Percentiles rank a stretch among this genome's conserved stretches.
These are phyloP conservation scores for Polypterus bichir DNA, from an alignment of 2,113 vertebrate species.

Conservation along the genomic window DNA sequence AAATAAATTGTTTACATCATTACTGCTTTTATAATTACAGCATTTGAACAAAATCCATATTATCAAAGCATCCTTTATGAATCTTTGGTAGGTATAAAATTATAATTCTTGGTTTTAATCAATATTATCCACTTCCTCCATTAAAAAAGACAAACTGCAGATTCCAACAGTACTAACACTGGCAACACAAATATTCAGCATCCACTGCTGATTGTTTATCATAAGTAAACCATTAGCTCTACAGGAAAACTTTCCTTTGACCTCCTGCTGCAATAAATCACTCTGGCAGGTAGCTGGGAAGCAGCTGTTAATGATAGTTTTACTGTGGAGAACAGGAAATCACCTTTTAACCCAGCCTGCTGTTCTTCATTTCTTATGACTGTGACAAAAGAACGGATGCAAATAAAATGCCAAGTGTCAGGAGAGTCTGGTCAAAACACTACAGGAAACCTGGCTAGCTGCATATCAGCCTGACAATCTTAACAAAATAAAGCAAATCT, in stretches of 20 bases:
- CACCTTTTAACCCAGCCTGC: constrained; percentile 85
- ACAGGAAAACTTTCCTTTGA: constrained; percentile 8
- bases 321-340: constrained; percentile 72
- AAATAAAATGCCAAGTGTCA: constrained; percentile 35
- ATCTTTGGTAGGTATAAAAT: too few species aligned
- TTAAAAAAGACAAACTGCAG: too few species aligned
- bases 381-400: constrained; percentile 57
- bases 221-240: constrained; percentile 7
- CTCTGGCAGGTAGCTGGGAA: constrained; percentile 81
- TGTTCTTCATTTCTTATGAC: constrained; percentile 65
- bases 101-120: too few species aligned
- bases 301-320: constrained; percentile 78
- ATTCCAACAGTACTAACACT: too few species aligned
- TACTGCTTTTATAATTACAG: too few species aligned
- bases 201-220: constrained; percentile 1
- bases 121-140: too few species aligned
- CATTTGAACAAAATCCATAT: too few species aligned
- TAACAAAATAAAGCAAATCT: constrained; percentile 22
- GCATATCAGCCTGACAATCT: constrained; percentile 10
- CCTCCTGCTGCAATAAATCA: constrained; percentile 66
- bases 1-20: too few species aligned
- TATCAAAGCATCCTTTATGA: too few species aligned
- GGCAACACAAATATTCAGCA: too few species aligned
- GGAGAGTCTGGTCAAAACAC: constrained; percentile 31
- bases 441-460: constrained; percentile 32